These are phyloP conservation scores for Sylvilagus bachmani DNA, from an alignment of 2,113 vertebrate genomes.

Conservation along the genomic window DNA sequence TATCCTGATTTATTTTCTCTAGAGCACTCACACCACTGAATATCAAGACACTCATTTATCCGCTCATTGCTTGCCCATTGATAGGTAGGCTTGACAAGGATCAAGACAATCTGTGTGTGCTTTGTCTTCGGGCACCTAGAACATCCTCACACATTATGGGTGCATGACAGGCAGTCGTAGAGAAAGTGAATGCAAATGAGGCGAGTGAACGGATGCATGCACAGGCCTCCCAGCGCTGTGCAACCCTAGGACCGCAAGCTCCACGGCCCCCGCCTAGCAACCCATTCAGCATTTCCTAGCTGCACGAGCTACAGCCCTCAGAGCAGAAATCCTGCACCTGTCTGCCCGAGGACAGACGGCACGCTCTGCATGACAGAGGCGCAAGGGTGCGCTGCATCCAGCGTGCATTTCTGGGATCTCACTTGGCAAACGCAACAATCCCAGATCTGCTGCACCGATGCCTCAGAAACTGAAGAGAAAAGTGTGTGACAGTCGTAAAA, in stretches of 20 bases:
- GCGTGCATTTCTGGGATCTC: not conserved
- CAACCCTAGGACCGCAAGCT: not conserved
- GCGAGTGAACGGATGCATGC: not conserved
- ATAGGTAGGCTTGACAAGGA: not conserved
- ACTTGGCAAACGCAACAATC: not conserved
- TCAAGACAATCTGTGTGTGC: not conserved
- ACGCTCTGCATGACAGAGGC: not conserved
- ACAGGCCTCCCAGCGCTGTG: not conserved
- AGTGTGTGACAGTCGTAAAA: not conserved
- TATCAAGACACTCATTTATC: not conserved
- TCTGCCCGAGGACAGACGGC: not conserved
- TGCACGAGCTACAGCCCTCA: not conserved
- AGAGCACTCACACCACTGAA: not conserved
- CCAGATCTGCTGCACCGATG: not conserved
- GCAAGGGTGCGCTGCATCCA: not conserved
- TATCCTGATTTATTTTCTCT: not conserved
- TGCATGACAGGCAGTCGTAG: not conserved
- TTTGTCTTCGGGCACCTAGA: not conserved
- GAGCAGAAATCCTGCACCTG: not conserved
- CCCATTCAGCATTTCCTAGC: not conserved
- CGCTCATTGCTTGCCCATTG: not conserved
- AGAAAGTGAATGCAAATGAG: not conserved
- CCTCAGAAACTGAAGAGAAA: not conserved
- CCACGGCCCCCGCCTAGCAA: not conserved
- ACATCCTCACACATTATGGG: fast-evolving